Percentiles rank a stretch among this genome's conserved stretches.
Evolutionary conservation across 2,797 vertebrate species (phyloP).

Genomic region (Rhincodon typus): DNA sequence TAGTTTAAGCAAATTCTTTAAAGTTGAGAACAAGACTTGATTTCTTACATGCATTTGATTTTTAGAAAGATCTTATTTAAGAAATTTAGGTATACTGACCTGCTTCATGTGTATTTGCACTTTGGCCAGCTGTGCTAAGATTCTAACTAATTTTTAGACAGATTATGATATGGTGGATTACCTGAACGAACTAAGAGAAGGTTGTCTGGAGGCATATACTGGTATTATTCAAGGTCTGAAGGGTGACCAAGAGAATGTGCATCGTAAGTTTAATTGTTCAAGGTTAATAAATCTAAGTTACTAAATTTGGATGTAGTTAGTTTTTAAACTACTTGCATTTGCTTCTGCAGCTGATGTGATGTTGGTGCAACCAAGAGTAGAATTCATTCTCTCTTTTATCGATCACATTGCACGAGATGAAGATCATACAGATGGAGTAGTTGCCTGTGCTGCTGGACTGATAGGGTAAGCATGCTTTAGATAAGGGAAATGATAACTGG

Average conservation of each 20-base stretch:
- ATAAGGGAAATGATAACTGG: neutral
- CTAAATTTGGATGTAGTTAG: neutral
- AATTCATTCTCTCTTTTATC: conserved; percentile 96
- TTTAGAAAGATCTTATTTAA: neutral
- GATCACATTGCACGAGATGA: conserved; percentile 94
- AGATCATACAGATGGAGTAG: conserved; percentile 88
- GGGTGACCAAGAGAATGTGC: conserved; percentile 96
- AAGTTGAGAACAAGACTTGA: neutral
- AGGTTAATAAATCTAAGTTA: neutral
- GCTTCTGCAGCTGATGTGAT: conserved; percentile 79
- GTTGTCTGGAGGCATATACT: conserved; percentile 93
- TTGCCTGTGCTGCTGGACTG: conserved; percentile 85
- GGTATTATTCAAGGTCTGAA: conserved; percentile 96
- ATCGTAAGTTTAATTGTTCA: conserved; percentile 70
- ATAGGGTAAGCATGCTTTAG: conserved; percentile 69
- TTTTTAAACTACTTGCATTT: neutral
- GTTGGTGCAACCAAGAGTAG: conserved; percentile 91
- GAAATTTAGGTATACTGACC: neutral
- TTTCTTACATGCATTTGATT: neutral
- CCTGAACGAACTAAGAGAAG: conserved; percentile 89
- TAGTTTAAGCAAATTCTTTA: neutral
- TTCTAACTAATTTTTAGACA: conserved; percentile 59
- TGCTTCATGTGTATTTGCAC: neutral
- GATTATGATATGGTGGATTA: conserved; percentile 99
- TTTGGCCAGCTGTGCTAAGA: neutral